These are phyloP conservation scores for Notarius quadriscutis DNA, from an alignment of 2,113 vertebrate species.

Conservation along the genomic window DNA sequence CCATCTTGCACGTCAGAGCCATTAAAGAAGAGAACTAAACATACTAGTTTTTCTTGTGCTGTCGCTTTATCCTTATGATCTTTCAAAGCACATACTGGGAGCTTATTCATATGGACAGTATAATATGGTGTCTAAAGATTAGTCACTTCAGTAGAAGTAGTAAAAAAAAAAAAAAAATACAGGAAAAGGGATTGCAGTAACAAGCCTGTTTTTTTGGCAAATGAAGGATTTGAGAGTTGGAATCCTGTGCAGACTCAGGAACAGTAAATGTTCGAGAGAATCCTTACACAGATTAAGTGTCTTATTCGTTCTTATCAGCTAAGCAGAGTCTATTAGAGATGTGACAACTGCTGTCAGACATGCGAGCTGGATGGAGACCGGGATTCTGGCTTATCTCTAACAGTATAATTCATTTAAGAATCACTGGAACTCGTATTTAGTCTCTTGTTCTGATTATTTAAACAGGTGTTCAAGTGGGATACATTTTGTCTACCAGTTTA, in stretches of 20 bases:
- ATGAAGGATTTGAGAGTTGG: neutral
- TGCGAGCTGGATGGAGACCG: neutral
- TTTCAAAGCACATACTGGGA: neutral
- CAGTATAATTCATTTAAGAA: neutral
- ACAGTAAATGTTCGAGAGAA: neutral
- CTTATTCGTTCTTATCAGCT: neutral
- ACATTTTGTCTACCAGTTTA: neutral
- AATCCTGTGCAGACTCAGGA: neutral
- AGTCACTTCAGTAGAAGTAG: neutral
- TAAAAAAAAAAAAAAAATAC: neutral
- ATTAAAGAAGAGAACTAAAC: neutral
- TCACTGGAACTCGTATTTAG: neutral
- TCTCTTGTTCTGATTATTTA: neutral
- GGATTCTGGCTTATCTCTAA: neutral
- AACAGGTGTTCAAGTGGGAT: neutral
- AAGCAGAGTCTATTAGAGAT: neutral
- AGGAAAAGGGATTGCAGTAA: neutral
- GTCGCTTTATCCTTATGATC: neutral
- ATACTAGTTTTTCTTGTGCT: slow-evolving; percentile 34
- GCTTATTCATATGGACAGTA: too few species aligned
- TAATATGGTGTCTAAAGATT: neutral
- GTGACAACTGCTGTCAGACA: neutral
- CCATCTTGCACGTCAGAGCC: neutral
- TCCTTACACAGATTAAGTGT: neutral
- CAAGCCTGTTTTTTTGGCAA: neutral